Evolutionary conservation across 2,113 vertebrate genomes (phyloP), one percentile per base, ranked within the genome.

Genomic region (Gambusia affinis): DNA sequence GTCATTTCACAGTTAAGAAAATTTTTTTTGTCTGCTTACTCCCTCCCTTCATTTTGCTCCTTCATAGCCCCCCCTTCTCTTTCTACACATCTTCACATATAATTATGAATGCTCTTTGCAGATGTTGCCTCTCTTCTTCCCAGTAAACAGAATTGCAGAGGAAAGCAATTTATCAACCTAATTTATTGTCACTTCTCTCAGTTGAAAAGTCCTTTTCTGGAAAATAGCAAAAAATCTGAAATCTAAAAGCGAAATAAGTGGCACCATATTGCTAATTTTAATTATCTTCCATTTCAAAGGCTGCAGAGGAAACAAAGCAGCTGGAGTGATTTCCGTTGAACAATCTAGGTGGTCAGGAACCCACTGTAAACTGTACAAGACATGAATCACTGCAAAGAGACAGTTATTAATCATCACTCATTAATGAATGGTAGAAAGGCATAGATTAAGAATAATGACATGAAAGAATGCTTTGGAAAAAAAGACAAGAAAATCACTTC

Each of bases 1-100:
- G 91, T 90, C 90, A 91, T 94, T 93, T 92, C 81, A 89, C 89
- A 93, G 92, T 93, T 86, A 91, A 73, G 90, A 73, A 60, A 1
- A 73, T 81, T 90, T 84, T 85, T 85, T 42, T 75, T 31, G 79
- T 60, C 68, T 72, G 74, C 47, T 84, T 74, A 81, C 67, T 57
- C 51, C 51, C 86, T 85, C 84, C 72, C 73, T 62, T 88, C 81
- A 73, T 88, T 91, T 85, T 80, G 79, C 85, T 87, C 85, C 78
- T 82, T 83, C 73, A 83, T 70, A 76, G 19, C 72, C 70, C 64
- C 47, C 76, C 61, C 51, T 71, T 22, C 83, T 22, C 31, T 65
- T 73, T 84, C 88, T 87, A 89, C 85, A 90, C 90, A 88, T 90
- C 89, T 90, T 89, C 74, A 89, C 79, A 91, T 91, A 92, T 91